Evolutionary conservation across 2,888 invertebrate genomes (phyloP), one percentile per base, ranked within the genome.

Genomic region (Tetranychus piercei): DNA sequence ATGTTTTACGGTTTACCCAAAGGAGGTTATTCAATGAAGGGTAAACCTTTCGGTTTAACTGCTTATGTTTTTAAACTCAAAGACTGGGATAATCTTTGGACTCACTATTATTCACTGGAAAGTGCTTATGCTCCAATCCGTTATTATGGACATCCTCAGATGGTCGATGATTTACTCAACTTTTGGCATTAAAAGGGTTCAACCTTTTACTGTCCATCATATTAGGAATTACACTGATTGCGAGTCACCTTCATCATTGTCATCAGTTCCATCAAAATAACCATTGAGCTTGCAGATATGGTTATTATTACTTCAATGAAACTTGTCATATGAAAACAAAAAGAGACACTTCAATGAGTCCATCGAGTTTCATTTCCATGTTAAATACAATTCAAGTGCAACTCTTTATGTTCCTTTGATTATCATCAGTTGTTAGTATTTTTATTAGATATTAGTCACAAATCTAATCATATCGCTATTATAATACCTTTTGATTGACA

Each of bases 1-100:
- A 73, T 75, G n/a, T 69, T 66, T 18, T 75, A 73, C 34, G 75
- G 75, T 7, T n/a, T 75, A 71, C 75, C 75, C 6, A 73, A 71
- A 65, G 75, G 75, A n/a, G 73, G 75, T 15, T 75, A 22, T n/a
- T 73, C 75, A n/a, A 67, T 73, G 70, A 43, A 65, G 8, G 75
- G 75, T n/a, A 75, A 69, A 45, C 67, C 73, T 18, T 70, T 23
- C 43, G 75, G 75, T 18, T 22, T 75, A 9, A 45, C 66, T 44
- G 75, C 75, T n/a, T 75, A 74, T 65, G 43, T 74, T 1, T 44
- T 72, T 34, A 71, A 71, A 44, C 44, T 71, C 18, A 45, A 45
- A 43, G 71, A 34, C 20, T 71, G 71, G 71, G 44, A 71, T 71
- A 71, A 71, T 71, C 20, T 71, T 20, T 71, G 71, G 71, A 11